These are phyloP conservation scores for Dysidea cf. avara DNA, from an alignment of 37 sponge, comb jelly and placozoan genomes.

Conservation along the genomic window DNA sequence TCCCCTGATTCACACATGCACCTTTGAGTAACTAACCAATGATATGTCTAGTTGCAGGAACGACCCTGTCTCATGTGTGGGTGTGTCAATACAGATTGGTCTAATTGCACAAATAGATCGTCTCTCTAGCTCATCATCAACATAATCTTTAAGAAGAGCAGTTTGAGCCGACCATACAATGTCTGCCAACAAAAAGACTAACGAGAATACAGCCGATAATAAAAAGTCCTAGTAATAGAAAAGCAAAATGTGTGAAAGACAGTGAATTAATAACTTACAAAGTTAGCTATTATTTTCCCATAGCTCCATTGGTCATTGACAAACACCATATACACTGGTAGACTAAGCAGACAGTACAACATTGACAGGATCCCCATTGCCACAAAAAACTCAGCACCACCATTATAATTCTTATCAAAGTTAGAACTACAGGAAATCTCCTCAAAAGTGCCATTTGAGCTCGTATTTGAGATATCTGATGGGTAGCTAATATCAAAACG, in stretches of 20 bases:
- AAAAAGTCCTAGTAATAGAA: conserved; percentile 55
- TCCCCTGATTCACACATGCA: background rate
- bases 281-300: conserved; percentile 40
- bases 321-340: conserved; percentile 61
- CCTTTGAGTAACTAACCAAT: conserved; percentile 34
- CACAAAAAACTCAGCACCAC: conserved; percentile 69
- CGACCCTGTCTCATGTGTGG: background rate
- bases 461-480: background rate
- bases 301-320: conserved; percentile 18
- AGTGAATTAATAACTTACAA: conserved; percentile 21
- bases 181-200: conserved; percentile 59
- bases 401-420: background rate
- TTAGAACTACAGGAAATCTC: background rate
- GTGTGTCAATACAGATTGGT: background rate
- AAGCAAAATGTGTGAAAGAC: background rate
- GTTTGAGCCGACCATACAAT: conserved; percentile 67
- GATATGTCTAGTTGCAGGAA: conserved; percentile 47
- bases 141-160: conserved; percentile 18
- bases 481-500: background rate
- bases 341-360: conserved; percentile 42
- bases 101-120: background rate
- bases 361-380: conserved; percentile 68
- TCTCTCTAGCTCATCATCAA: background rate
- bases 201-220: conserved; percentile 18
- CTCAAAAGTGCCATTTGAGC: background rate